Evolutionary conservation across 2,888 invertebrate genomes (phyloP).

Genomic region (Luffia ferchaultella): DNA sequence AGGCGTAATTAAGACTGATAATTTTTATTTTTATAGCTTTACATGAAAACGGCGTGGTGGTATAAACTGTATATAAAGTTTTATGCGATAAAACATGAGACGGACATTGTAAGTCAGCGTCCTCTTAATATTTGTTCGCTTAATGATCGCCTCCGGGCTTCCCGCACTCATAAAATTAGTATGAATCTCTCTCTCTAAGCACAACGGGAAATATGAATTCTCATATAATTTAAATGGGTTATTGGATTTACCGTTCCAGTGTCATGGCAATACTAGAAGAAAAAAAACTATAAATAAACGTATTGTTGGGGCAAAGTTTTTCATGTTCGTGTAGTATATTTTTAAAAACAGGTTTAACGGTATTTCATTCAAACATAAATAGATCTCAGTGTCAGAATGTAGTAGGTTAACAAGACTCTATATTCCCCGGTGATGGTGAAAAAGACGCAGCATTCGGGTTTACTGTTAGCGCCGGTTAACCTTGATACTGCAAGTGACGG

Average conservation of each 20-base stretch:
- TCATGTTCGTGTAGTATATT: neutral
- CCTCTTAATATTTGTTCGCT: neutral
- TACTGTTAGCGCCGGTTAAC: conserved; percentile 56
- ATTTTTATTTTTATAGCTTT: neutral
- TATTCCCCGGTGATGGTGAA: neutral
- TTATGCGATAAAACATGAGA: neutral
- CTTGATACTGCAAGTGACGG: conserved; percentile 50
- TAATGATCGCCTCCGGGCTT: neutral
- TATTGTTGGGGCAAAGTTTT: neutral
- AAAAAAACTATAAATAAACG: too few species aligned
- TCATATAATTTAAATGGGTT: neutral
- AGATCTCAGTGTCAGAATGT: neutral
- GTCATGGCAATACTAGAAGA: neutral
- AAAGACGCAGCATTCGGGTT: conserved; percentile 20
- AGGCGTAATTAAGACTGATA: neutral
- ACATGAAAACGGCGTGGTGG: neutral
- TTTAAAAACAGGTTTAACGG: neutral
- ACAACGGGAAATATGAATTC: too few species aligned
- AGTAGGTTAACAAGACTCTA: neutral
- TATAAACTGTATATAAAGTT: neutral
- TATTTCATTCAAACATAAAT: neutral
- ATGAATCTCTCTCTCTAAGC: too few species aligned
- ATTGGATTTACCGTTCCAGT: neutral
- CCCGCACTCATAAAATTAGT: neutral
- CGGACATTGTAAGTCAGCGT: neutral